Conservation (phyloP, 2,888 invertebrate genomes). For the Oscheius onirici region DNA sequence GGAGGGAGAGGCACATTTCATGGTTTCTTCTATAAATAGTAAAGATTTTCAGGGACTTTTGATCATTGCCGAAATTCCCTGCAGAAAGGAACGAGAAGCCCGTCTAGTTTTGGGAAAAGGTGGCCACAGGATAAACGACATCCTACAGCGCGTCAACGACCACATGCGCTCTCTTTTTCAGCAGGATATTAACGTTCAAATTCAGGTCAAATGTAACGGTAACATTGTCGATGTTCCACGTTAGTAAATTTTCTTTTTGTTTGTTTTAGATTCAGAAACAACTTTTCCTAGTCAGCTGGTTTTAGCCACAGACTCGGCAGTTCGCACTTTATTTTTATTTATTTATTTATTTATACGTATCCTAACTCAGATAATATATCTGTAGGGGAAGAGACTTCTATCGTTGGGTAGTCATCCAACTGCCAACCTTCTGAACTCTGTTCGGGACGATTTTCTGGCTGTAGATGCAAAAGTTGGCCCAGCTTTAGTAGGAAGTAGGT, state of each 20-base stretch:
- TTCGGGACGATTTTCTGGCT: too few relatives aligned
- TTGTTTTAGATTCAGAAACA: neutral
- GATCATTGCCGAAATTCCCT: conserved; percentile 60
- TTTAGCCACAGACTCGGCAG: too few relatives aligned
- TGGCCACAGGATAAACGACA: conserved; percentile 44
- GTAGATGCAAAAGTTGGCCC: too few relatives aligned
- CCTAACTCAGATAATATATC: too few relatives aligned
- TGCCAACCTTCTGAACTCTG: too few relatives aligned
- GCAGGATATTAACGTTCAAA: conserved; percentile 49
- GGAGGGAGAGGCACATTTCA: conserved; percentile 43
- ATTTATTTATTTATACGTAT: too few relatives aligned
- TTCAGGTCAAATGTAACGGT: conserved; percentile 53
- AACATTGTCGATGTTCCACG: conserved; percentile 36
- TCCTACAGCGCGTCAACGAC: conserved; percentile 53
- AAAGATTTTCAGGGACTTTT: conserved; percentile 44
- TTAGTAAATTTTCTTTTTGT: neutral
- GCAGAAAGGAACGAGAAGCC: conserved; percentile 61
- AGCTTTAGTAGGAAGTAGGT: too few relatives aligned
- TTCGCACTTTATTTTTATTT: too few relatives aligned
- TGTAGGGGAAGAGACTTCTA: too few relatives aligned
- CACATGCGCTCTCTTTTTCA: conserved; percentile 59
- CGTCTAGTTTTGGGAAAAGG: conserved; percentile 48
- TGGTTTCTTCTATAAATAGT: neutral
- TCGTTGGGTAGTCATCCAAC: too few relatives aligned
- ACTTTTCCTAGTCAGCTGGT: too few relatives aligned